These are phyloP conservation scores for Eleginops maclovinus DNA, from an alignment of 2,113 vertebrate genomes.

Conservation along the genomic window DNA sequence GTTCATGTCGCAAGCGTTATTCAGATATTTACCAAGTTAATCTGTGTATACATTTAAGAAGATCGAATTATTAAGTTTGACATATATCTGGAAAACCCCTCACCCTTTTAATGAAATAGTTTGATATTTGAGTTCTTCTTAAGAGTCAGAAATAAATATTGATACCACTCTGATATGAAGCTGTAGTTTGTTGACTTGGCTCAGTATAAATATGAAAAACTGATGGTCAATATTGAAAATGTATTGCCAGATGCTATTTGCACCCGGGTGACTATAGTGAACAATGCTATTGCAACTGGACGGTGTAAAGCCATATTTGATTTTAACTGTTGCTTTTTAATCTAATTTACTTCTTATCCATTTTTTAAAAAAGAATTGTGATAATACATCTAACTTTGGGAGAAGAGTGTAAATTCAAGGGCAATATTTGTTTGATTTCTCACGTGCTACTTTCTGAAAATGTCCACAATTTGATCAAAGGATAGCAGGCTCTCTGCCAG, in stretches of 20 bases:
- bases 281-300: no score
- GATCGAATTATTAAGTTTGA: not conserved
- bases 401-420: slow-evolving; percentile 3
- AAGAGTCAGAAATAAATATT: no score
- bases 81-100: not conserved
- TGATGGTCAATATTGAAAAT: no score
- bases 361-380: not conserved
- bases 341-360: not conserved
- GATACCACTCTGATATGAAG: not conserved
- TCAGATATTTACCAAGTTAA: slow-evolving; percentile 1
- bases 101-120: no score
- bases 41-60: not conserved
- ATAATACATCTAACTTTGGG: not conserved
- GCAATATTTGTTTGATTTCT: slow-evolving; percentile 14
- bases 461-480: slow-evolving; percentile 46
- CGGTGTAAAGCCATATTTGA: no score
- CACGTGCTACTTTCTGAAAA: slow-evolving; percentile 27
- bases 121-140: no score
- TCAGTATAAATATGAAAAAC: not conserved
- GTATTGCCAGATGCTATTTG: no score
- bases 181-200: not conserved
- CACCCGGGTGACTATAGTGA: no score
- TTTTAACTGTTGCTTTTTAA: no score
- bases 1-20: slow-evolving; percentile 15
- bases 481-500: slow-evolving; percentile 1